phyloP scores from a whole-genome alignment of 64 coral and sea anemone species.

The Trachythela sp. region DNA sequence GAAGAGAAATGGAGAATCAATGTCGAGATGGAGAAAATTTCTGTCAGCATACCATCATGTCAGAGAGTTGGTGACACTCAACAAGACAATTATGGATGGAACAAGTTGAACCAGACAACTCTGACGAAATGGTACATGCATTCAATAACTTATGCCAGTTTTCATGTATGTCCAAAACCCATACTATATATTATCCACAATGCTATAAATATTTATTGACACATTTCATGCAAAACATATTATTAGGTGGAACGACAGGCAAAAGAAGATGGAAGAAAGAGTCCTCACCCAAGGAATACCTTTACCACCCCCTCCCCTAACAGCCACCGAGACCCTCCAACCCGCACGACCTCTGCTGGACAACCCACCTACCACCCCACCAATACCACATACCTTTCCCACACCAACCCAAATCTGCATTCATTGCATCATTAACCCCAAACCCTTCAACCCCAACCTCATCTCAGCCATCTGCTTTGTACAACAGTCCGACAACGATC shows the following conservation, averaged over 20 bases:
- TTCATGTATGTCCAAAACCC: no score
- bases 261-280: background rate
- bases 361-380: background rate
- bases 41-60: no score
- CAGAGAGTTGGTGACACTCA: no score
- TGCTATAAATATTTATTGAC: no score
- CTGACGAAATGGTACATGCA: no score
- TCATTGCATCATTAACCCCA: background rate
- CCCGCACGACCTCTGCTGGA: background rate
- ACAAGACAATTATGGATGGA: no score
- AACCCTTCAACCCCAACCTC: background rate
- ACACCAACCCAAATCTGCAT: background rate
- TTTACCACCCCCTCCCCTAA: background rate
- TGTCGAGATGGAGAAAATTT: no score
- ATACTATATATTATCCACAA: no score
- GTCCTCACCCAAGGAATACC: background rate
- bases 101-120: no score
- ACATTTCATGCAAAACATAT: background rate
- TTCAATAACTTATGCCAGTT: no score
- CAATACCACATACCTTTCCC: background rate
- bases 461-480: background rate
- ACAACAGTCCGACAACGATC: background rate
- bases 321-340: background rate
- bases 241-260: background rate
- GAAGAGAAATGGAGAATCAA: no score